Evolutionary conservation across 1,140 invertebrate genomes (phyloP), one percentile per base, ranked within the genome.

Genomic region (Eriosoma lanigerum): DNA sequence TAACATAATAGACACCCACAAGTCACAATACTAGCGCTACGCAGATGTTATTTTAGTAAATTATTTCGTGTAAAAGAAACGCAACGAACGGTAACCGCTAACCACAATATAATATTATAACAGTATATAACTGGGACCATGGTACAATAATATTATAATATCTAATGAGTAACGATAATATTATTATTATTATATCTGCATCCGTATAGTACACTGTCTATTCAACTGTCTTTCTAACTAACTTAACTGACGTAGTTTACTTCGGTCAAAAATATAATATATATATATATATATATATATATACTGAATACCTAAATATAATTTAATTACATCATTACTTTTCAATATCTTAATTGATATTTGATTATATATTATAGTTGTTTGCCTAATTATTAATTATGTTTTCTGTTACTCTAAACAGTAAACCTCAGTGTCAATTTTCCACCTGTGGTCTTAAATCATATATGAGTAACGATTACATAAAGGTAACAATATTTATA

Each of bases 121-220:
- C n/a, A n/a, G n/a, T n/a, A 12, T 24, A 58, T 6, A 8, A 38
- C 32, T 8, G 32, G 3, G 32, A 8, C 8, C 32, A 8, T 8
- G 8, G 32, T 38, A 70, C 9, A 26, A 52, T 50, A 38, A 9
- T 38, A 73, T 50, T 52, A 50, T 24, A 48, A 70, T 26, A 38
- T 8, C 32, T 58, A 56, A 21, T 19, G 4, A 24, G 8, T 19
- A 52, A 52, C 8, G 24, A 52, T 72, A 72, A 72, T n/a, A n/a
- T 72, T 44, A 54, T 54, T 29, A 60, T 60, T 60, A 56, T 38
- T 38, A 56, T 29, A 75, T 72, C 68, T 52, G 52, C 21, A 58
- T 32, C 38, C n/a, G n/a, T n/a, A n/a, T n/a, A n/a, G n/a, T n/a
- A n/a, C n/a, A n/a, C n/a, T n/a, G n/a, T n/a, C n/a, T n/a, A n/a